Evolutionary conservation across 2,113 vertebrate species (phyloP).

Genomic region (Nesogale talazaci): DNA sequence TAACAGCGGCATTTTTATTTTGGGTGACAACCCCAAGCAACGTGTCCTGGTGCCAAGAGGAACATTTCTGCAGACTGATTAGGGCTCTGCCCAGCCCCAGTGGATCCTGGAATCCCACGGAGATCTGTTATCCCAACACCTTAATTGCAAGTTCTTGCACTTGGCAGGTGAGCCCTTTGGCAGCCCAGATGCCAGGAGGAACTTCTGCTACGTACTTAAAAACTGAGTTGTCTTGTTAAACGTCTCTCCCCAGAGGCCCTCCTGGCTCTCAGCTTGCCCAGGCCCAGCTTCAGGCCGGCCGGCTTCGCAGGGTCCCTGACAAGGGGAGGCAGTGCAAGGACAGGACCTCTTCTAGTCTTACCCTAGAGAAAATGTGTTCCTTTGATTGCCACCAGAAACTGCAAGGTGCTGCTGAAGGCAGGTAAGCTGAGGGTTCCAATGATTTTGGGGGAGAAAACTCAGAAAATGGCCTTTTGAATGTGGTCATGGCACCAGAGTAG

Average conservation of each 20-base stretch:
- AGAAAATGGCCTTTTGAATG: conserved; percentile 52
- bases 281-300: not conserved
- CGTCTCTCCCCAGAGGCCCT: conserved; percentile 57
- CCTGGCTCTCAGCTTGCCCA: conserved; percentile 3
- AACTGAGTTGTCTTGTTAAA: conserved; percentile 71
- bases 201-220: conserved; percentile 68
- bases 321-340: not conserved
- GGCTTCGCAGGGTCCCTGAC: not conserved
- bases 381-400: conserved; percentile 37
- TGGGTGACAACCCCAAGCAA: conserved; percentile 29
- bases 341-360: not conserved
- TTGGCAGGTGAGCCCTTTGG: conserved; percentile 69
- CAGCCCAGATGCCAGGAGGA: conserved; percentile 56
- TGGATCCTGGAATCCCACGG: conserved; percentile 43
- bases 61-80: conserved; percentile 42
- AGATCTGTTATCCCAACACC: conserved; percentile 36
- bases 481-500: not conserved
- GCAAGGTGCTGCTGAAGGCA: not conserved
- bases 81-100: not conserved
- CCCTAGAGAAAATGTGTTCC: conserved; percentile 15
- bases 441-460: conserved; percentile 29
- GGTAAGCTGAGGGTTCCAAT: not conserved
- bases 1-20: conserved; percentile 53
- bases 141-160: conserved; percentile 68
- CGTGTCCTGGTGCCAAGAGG: conserved; percentile 37